Evolutionary conservation across 2,113 vertebrate genomes (phyloP).

Genomic region (Pardalotus punctatus): DNA sequence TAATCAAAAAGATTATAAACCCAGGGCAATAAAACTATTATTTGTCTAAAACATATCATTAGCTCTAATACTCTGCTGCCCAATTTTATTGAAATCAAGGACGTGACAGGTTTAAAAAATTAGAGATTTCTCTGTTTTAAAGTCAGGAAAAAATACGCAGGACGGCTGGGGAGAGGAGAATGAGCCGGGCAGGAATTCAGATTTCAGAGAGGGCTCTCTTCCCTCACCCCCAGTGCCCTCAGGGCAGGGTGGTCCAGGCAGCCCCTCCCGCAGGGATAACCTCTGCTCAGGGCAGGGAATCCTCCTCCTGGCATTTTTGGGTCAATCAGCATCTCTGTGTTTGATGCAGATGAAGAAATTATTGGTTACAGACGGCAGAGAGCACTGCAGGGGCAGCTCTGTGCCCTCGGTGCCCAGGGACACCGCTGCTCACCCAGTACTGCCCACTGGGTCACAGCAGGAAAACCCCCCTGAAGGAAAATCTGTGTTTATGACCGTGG

Average conservation of each 20-base stretch:
- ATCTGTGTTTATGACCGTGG: rapidly evolving
- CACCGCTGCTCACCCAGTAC: rapidly evolving
- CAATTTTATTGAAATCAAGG: background rate
- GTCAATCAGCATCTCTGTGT: rapidly evolving
- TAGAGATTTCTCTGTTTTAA: background rate
- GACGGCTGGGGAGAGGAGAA: background rate
- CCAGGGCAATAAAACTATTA: background rate
- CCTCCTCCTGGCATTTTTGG: rapidly evolving
- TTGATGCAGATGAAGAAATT: rapidly evolving
- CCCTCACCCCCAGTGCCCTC: rapidly evolving
- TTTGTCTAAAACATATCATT: background rate
- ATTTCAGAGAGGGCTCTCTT: background rate
- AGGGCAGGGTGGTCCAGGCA: rapidly evolving
- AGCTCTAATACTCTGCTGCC: background rate
- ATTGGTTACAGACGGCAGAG: rapidly evolving
- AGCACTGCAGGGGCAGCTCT: background rate
- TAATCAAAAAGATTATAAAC: background rate
- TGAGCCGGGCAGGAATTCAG: background rate
- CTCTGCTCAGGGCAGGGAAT: rapidly evolving
- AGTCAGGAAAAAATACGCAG: background rate
- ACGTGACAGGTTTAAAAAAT: background rate
- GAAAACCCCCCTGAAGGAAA: rapidly evolving
- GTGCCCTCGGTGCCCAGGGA: rapidly evolving
- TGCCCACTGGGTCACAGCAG: background rate
- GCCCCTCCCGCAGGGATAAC: rapidly evolving